Conservation (phyloP, 2,888 invertebrate species). For the Harmothoe impar region DNA sequence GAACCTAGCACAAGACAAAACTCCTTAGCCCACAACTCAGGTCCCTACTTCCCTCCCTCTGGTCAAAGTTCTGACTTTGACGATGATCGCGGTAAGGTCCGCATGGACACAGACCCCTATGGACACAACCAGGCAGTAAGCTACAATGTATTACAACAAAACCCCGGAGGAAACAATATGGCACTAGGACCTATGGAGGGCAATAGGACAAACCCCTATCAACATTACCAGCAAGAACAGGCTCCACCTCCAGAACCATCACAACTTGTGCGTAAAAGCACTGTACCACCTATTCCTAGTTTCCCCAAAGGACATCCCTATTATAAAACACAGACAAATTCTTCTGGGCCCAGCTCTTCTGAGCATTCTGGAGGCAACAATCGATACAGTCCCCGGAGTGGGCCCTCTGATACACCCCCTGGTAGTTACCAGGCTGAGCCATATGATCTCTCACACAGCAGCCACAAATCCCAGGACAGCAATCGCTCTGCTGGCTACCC, state of each 20-base stretch:
- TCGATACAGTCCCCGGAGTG: background rate
- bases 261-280: background rate
- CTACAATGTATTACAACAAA: background rate
- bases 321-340: background rate
- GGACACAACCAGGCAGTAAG: background rate
- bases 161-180: no score
- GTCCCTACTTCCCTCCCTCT: background rate
- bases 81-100: background rate
- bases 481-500: no score
- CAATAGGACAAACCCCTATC: background rate
- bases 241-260: background rate
- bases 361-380: background rate
- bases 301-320: background rate
- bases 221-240: background rate
- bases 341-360: background rate
- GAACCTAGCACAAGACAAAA: background rate
- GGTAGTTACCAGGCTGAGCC: background rate
- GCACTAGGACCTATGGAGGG: no score
- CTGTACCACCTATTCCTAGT: background rate
- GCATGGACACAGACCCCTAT: background rate
- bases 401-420: background rate
- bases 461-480: no score
- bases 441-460: background rate
- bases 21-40: background rate
- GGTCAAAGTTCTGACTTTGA: conserved; percentile 1